Evolutionary conservation across 2,888 invertebrate genomes (phyloP), one percentile per base, ranked within the genome.

Genomic region (Cephus rjabovi): DNA sequence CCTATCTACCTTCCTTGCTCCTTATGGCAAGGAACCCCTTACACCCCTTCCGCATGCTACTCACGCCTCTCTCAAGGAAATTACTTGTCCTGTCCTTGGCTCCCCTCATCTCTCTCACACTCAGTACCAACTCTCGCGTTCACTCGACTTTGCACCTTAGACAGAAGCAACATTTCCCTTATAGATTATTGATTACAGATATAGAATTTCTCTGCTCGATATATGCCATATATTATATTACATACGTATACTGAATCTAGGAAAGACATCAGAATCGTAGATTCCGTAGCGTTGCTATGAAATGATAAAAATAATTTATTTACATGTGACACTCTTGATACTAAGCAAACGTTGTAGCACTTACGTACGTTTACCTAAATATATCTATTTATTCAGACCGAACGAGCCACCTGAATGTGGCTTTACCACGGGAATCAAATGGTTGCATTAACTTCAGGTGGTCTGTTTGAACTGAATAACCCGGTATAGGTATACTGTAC

Each of bases 21-120:
- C 74, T 75, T 74, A 76, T 77, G 56, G 74, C 70, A 40, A 71
- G 71, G 33, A 56, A 69, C 79, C 69, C 69, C 76, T 33, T 33
- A 31, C 73, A 81, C 85, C 84, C 85, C 86, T 87, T 88, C 86
- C 86, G 89, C 86, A 91, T 89, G 89, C 91, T 87, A 78, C 90
- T 90, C 91, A 91, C 90, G 91, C 89, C 87, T 89, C 86, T 81
- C 83, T 87, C 89, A 83, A 91, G 91, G 91, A 91, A 91, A 91
- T 91, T 91, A 91, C 91, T 90, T 90, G 90, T 89, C 90, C 89
- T 88, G 88, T 37, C 80, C 81, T 77, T 79, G 80, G 80, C 82
- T 77, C 77, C 80, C 73, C 31, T 76, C 15, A 74, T 76, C 75
- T 79, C 77, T 71, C 56, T 73, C 75, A 71, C 75, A 76, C 77